phyloP scores from a whole-genome alignment of 2,888 invertebrate genomes.

The Trichogramma evanescens region DNA sequence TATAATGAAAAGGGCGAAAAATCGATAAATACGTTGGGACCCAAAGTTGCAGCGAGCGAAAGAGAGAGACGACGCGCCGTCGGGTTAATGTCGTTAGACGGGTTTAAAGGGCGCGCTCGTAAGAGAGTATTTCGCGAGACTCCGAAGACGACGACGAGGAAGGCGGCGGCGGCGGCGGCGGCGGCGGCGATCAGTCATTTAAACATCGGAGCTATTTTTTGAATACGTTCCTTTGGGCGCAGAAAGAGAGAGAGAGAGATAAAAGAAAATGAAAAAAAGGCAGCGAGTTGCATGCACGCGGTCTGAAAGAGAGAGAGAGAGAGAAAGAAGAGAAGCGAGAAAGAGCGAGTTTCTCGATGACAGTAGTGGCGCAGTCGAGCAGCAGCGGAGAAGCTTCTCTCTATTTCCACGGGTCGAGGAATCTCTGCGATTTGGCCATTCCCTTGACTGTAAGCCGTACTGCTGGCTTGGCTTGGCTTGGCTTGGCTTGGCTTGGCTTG shows the following conservation, averaged over 20 bases:
- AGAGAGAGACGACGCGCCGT: not conserved
- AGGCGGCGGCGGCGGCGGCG: not conserved
- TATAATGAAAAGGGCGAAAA: slow-evolving; percentile 21
- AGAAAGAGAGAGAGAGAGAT: slow-evolving; percentile 1
- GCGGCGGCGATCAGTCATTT: slow-evolving; percentile 10
- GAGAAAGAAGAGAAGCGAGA: slow-evolving; percentile 2
- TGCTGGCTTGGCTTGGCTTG: not conserved
- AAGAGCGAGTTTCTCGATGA: too few species aligned
- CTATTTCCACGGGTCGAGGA: slow-evolving; percentile 27
- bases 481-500: not conserved
- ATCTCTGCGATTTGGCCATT: slow-evolving; percentile 37
- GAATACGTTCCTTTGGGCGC: not conserved
- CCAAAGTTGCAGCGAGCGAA: slow-evolving; percentile 10
- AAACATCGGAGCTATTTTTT: not conserved
- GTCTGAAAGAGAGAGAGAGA: slow-evolving; percentile 5
- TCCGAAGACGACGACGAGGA: too few species aligned
- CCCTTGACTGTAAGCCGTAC: slow-evolving; percentile 25
- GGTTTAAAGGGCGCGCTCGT: slow-evolving; percentile 17
- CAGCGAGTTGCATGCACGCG: not conserved
- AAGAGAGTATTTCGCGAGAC: too few species aligned
- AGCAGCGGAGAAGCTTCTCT: not conserved
- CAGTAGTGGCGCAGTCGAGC: too few species aligned
- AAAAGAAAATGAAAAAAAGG: slow-evolving; percentile 5
- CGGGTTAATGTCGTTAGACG: not conserved
- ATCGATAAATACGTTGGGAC: slow-evolving; percentile 35